These are phyloP conservation scores for Pangasius mekongensis DNA, from an alignment of 2,797 vertebrate genomes.

Conservation along the genomic window DNA sequence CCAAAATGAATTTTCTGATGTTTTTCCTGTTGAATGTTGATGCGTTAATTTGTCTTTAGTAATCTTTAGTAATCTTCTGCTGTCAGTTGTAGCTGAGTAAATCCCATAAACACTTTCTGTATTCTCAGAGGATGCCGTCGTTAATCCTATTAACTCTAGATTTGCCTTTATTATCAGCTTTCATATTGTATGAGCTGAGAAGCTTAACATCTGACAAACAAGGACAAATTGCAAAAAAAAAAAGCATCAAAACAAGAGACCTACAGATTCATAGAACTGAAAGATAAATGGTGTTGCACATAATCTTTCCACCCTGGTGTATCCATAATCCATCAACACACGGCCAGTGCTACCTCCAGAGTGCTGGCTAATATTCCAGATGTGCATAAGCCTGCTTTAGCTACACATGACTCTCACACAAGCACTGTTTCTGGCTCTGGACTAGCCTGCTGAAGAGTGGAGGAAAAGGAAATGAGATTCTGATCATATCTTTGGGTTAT, in stretches of 20 bases:
- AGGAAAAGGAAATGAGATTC: slow-evolving; percentile 29
- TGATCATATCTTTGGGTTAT: slow-evolving; percentile 13
- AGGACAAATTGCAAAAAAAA: slow-evolving; percentile 72
- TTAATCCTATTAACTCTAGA: slow-evolving; percentile 78
- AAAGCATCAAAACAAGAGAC: slow-evolving; percentile 70
- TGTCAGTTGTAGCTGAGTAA: slow-evolving; percentile 69
- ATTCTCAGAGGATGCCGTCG: slow-evolving; percentile 60
- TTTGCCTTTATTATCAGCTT: slow-evolving; percentile 68
- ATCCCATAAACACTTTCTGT: slow-evolving; percentile 68
- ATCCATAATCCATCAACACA: slow-evolving; percentile 42
- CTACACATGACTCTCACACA: slow-evolving; percentile 15
- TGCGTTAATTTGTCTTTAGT: slow-evolving; percentile 46
- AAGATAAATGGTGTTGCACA: slow-evolving; percentile 43
- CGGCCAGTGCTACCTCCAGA: not conserved
- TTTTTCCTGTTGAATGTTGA: slow-evolving; percentile 25
- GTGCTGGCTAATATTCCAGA: not conserved
- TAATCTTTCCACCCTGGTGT: slow-evolving; percentile 48
- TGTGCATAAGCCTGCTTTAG: slow-evolving; percentile 7
- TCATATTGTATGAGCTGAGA: slow-evolving; percentile 18
- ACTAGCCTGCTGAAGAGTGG: not conserved
- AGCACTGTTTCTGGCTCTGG: not conserved
- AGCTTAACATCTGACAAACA: slow-evolving; percentile 71
- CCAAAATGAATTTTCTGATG: not conserved
- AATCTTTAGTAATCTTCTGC: slow-evolving; percentile 64
- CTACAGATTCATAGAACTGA: not conserved